A percentile compares a stretch with the other conserved stretches of the same genome.
These are phyloP conservation scores for Anthopleura sola DNA, from an alignment of 64 coral and sea anemone species.

Conservation along the genomic window DNA sequence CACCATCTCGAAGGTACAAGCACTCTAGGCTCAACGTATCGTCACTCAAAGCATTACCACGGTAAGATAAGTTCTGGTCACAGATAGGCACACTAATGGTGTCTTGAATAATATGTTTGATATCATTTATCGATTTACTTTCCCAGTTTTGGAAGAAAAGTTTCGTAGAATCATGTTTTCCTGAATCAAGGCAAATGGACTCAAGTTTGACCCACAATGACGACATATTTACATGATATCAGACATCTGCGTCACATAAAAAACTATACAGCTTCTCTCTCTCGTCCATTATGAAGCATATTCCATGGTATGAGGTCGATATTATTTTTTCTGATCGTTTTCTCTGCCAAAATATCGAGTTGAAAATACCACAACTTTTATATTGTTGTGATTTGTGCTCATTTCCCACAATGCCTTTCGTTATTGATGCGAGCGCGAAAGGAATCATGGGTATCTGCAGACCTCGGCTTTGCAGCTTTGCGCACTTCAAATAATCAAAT, in stretches of 20 bases:
- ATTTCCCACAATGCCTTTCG: neutral
- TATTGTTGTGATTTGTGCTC: neutral
- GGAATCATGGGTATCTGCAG: neutral
- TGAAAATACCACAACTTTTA: neutral
- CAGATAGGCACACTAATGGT: constrained; percentile 54
- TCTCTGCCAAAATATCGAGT: too few relatives aligned
- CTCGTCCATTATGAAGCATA: too few relatives aligned
- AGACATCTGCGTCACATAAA: neutral
- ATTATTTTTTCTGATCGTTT: neutral
- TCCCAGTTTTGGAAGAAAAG: constrained; percentile 4
- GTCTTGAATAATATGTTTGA: constrained; percentile 66
- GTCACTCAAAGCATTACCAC: constrained; percentile 40
- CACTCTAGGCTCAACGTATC: constrained; percentile 50
- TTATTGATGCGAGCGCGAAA: neutral
- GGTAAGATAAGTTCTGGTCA: constrained; percentile 61
- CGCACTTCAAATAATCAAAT: too few relatives aligned
- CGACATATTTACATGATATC: neutral
- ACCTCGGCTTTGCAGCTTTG: neutral
- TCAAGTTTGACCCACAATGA: neutral
- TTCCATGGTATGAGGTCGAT: neutral
- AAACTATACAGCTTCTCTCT: too few relatives aligned
- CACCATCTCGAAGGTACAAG: constrained; percentile 70
- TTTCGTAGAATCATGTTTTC: neutral
- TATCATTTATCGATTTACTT: constrained; percentile 43
- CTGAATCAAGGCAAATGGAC: neutral